Evolutionary conservation across 2,113 vertebrate genomes (phyloP).

Genomic region (Lophius piscatorius): DNA sequence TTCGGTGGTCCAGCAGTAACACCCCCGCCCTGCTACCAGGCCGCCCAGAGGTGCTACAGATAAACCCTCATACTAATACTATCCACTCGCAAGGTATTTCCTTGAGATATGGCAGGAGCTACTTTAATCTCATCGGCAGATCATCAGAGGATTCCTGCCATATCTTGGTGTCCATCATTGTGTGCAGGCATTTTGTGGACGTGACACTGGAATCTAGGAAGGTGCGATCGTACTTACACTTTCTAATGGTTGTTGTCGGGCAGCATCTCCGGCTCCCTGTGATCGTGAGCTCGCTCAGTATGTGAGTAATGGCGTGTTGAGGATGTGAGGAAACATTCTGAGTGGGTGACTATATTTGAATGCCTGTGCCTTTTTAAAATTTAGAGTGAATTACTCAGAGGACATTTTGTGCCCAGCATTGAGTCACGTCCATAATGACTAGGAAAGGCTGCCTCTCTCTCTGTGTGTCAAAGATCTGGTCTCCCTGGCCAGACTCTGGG

Average conservation of each 20-base stretch:
- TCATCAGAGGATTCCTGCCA: conserved; percentile 22
- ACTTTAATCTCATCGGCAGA: conserved; percentile 3
- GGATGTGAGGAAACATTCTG: conserved; percentile 15
- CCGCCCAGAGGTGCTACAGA: too few relatives aligned
- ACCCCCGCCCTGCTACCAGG: too few relatives aligned
- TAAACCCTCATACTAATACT: too few relatives aligned
- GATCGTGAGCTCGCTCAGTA: not conserved
- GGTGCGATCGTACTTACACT: conserved; percentile 1
- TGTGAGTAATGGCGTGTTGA: not conserved
- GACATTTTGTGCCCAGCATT: conserved; percentile 47
- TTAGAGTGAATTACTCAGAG: conserved; percentile 48
- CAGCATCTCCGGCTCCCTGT: conserved; percentile 9
- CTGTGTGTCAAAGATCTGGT: too few relatives aligned
- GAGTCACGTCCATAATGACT: conserved; percentile 46
- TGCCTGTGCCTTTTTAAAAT: conserved; percentile 36
- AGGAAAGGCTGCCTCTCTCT: conserved; percentile 28
- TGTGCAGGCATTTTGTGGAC: not conserved
- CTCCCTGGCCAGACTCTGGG: too few relatives aligned
- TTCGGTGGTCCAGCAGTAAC: too few relatives aligned
- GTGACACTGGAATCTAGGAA: not conserved
- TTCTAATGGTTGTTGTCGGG: not conserved
- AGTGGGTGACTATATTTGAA: conserved; percentile 30
- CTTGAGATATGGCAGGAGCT: not conserved
- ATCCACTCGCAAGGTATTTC: too few relatives aligned
- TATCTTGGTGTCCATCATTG: conserved; percentile 29